A percentile compares a stretch with the other conserved stretches of the same genome.
Evolutionary conservation across 2,888 invertebrate species (phyloP).

Genomic region (Catocala nupta): DNA sequence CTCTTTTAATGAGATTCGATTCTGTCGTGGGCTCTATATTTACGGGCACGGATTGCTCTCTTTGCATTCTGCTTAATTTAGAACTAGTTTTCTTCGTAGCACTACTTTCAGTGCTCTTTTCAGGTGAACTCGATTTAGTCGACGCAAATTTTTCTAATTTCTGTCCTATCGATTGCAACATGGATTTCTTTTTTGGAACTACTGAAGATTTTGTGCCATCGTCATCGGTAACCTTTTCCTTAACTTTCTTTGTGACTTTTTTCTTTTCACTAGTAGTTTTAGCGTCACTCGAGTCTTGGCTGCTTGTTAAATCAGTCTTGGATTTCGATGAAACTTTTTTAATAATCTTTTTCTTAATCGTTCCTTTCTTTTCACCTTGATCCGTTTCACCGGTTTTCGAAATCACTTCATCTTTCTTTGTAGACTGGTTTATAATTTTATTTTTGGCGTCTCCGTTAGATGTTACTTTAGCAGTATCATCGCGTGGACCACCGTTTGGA

Average conservation of each 20-base stretch:
- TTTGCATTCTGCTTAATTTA: slow-evolving; percentile 87
- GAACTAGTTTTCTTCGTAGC: slow-evolving; percentile 66
- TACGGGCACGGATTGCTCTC: slow-evolving; percentile 90
- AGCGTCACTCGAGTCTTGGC: slow-evolving; percentile 64
- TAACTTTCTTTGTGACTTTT: slow-evolving; percentile 78
- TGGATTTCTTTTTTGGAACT: slow-evolving; percentile 88
- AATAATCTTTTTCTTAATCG: slow-evolving; percentile 81
- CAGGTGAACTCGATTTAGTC: slow-evolving; percentile 81
- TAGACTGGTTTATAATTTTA: slow-evolving; percentile 56
- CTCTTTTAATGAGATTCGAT: slow-evolving; percentile 90
- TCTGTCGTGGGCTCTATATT: slow-evolving; percentile 86
- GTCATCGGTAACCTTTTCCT: slow-evolving; percentile 74
- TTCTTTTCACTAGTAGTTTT: slow-evolving; percentile 75
- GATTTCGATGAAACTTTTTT: slow-evolving; percentile 82
- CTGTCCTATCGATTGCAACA: slow-evolving; percentile 92
- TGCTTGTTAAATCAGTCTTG: slow-evolving; percentile 73
- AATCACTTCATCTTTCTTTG: slow-evolving; percentile 64
- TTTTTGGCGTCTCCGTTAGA: slow-evolving; percentile 62
- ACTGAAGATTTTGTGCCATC: slow-evolving; percentile 65
- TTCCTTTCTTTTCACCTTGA: slow-evolving; percentile 73
- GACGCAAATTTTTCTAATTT: slow-evolving; percentile 91
- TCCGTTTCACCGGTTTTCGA: slow-evolving; percentile 65
- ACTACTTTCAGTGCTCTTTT: slow-evolving; percentile 76
- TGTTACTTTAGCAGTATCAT: slow-evolving; percentile 58
- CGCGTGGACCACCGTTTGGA: slow-evolving; percentile 61